Conservation (phyloP, 2,797 vertebrate species). For the Protosalanx chinensis region DNA sequence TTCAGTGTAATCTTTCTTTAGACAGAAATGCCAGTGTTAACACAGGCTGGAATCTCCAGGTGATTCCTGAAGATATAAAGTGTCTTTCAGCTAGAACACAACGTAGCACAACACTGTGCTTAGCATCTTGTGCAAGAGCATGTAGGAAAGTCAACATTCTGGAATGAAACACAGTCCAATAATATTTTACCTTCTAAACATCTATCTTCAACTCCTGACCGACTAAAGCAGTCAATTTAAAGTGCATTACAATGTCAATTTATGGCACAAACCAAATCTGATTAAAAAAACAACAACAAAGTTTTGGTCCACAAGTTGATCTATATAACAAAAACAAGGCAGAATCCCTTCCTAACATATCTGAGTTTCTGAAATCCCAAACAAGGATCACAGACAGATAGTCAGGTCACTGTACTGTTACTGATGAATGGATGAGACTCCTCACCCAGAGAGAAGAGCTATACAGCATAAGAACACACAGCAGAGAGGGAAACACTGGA, state of each 20-base stretch:
- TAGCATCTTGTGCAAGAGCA: constrained; percentile 3
- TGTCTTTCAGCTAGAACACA: not conserved
- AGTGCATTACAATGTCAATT: constrained; percentile 8
- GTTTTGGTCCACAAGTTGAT: not conserved
- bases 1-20: not conserved
- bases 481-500: not conserved
- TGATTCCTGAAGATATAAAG: not conserved
- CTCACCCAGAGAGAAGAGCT: not conserved
- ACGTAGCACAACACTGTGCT: not conserved
- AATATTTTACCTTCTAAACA: not conserved
- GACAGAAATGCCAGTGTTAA: not conserved
- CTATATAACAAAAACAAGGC: not conserved
- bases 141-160: not conserved
- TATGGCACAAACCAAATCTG: not conserved
- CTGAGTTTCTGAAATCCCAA: not conserved
- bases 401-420: not conserved
- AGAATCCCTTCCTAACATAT: not conserved
- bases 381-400: not conserved
- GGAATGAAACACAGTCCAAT: not conserved
- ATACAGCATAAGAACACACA: not conserved
- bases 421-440: not conserved
- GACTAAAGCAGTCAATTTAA: not conserved
- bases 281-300: not conserved
- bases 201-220: not conserved
- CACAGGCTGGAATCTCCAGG: not conserved